Conservation (phyloP, 2,797 vertebrate genomes). For the Nannoperca obscura region DNA sequence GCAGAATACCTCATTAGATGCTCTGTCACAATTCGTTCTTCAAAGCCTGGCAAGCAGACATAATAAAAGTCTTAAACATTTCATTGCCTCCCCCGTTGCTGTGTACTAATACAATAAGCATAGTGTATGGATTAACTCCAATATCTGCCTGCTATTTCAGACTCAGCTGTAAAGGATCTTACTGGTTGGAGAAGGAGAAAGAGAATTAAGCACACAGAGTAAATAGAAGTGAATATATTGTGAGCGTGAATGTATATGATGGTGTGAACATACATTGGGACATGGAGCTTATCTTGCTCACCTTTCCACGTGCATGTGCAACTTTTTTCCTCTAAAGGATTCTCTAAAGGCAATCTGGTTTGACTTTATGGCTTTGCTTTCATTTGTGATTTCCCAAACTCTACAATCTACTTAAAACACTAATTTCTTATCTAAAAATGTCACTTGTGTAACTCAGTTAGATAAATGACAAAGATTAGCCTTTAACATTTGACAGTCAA, state of each 20-base stretch:
- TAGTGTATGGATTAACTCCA: constrained; percentile 52
- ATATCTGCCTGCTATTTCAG: constrained; percentile 47
- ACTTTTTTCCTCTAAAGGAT: not conserved
- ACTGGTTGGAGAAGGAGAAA: not conserved
- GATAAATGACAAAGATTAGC: not conserved
- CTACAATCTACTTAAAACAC: no score
- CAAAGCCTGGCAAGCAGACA: constrained; percentile 49
- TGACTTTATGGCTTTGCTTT: not conserved
- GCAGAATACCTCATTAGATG: constrained; percentile 62
- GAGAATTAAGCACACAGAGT: constrained; percentile 4
- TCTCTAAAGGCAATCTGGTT: not conserved
- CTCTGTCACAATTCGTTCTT: constrained; percentile 68
- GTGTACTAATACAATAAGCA: constrained; percentile 65
- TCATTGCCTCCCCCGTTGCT: constrained; percentile 13
- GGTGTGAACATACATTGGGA: not conserved
- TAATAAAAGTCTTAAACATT: constrained; percentile 65
- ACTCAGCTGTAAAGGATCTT: constrained; percentile 15
- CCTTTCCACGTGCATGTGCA: not conserved
- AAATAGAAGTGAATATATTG: no score
- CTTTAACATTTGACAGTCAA: not conserved
- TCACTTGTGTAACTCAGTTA: not conserved
- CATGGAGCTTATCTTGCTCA: not conserved
- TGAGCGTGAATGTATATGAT: no score
- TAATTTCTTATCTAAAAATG: not conserved
- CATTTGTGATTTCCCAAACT: not conserved